Percentiles rank a stretch among this genome's conserved stretches.
Conservation (phyloP, 2,888 invertebrate species). For the Craniophora ligustri region DNA sequence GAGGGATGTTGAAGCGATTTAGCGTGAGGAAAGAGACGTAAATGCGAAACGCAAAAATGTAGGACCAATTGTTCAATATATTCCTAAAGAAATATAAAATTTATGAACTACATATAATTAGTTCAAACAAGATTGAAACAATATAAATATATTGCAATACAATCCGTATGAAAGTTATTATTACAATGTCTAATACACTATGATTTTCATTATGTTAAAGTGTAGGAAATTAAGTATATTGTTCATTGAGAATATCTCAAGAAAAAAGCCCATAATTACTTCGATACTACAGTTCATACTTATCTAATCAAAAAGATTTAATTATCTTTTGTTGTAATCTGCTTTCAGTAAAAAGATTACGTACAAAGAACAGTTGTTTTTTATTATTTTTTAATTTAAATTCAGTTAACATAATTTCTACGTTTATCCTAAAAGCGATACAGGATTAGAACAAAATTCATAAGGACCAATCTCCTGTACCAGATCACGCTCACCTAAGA, state of each 20-base stretch:
- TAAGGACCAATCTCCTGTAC: constrained; percentile 54
- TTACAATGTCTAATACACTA: no score
- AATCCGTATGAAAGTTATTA: no score
- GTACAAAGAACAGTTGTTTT: background rate
- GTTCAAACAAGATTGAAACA: no score
- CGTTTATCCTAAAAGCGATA: constrained; percentile 4
- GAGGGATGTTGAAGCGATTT: background rate
- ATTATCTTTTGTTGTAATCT: background rate
- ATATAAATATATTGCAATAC: no score
- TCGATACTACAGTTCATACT: no score
- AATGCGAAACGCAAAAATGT: no score
- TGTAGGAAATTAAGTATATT: no score
- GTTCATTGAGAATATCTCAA: no score
- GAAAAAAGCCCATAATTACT: no score
- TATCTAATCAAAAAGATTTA: background rate
- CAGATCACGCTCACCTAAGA: constrained; percentile 48
- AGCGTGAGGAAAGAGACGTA: background rate
- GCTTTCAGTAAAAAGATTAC: background rate
- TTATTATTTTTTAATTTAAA: background rate
- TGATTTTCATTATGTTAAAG: no score
- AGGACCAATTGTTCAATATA: background rate
- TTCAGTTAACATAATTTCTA: background rate
- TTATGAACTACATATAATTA: no score
- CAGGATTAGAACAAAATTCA: constrained; percentile 36
- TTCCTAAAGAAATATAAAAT: no score